Conservation (phyloP, 2,888 invertebrate genomes). For the Drosophila lacicola region DNA sequence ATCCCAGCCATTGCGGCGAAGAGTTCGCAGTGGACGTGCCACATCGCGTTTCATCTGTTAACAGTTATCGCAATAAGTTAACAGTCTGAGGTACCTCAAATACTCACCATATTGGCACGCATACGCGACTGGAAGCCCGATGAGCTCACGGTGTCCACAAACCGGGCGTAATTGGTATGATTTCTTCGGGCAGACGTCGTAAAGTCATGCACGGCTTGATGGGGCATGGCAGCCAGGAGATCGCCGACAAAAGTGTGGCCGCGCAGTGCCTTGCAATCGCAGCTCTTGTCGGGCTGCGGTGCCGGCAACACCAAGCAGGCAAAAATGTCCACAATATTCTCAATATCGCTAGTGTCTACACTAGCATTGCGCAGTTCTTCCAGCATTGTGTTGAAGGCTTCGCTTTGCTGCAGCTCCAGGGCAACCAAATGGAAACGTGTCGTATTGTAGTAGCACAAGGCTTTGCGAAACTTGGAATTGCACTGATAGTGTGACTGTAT, state of each 20-base stretch:
- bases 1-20: conserved; percentile 68
- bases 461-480: conserved; percentile 59
- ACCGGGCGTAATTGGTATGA: conserved; percentile 57
- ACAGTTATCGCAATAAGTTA: background rate
- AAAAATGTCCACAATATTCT: conserved; percentile 55
- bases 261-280: conserved; percentile 46
- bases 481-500: conserved; percentile 56
- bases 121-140: conserved; percentile 51
- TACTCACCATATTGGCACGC: conserved; percentile 60
- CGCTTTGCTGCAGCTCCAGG: conserved; percentile 54
- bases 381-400: conserved; percentile 42
- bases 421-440: conserved; percentile 38
- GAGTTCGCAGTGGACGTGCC: conserved; percentile 45
- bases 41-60: conserved; percentile 57
- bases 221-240: conserved; percentile 58
- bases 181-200: background rate
- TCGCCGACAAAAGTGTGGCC: conserved; percentile 59
- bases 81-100: background rate
- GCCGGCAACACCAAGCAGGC: conserved; percentile 53
- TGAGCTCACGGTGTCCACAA: conserved; percentile 45
- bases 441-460: conserved; percentile 61
- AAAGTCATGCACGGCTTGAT: conserved; percentile 38
- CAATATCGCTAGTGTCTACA: conserved; percentile 57
- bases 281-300: conserved; percentile 21
- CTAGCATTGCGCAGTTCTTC: conserved; percentile 30